Evolutionary conservation across 2,113 vertebrate species (phyloP).

Genomic region (Pseudopipra pipra): DNA sequence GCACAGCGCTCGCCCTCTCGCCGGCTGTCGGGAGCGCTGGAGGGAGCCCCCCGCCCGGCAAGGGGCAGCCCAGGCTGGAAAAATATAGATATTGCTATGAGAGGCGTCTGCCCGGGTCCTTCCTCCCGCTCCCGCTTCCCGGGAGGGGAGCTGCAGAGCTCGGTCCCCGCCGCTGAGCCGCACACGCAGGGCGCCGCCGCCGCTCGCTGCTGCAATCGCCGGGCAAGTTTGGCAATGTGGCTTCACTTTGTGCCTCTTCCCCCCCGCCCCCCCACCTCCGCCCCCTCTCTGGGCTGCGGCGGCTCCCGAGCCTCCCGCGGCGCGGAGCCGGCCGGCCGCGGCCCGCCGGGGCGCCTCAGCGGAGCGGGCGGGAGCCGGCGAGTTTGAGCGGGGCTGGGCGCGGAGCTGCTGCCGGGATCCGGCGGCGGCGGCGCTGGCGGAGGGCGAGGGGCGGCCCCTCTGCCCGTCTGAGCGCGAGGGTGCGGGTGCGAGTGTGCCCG

Average conservation of each 20-base stretch:
- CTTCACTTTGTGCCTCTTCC: slow-evolving; percentile 38
- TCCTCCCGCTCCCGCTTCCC: slow-evolving; percentile 42
- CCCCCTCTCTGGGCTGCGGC: slow-evolving; percentile 18
- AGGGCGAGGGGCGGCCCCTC: slow-evolving; percentile 40
- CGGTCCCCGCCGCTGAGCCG: slow-evolving; percentile 11
- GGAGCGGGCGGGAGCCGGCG: not conserved
- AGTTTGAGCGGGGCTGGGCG: not conserved
- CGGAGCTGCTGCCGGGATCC: not conserved
- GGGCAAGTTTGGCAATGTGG: slow-evolving; percentile 58
- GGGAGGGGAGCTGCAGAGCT: slow-evolving; percentile 66
- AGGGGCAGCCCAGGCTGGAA: slow-evolving; percentile 41
- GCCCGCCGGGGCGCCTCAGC: not conserved
- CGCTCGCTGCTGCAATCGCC: slow-evolving; percentile 38
- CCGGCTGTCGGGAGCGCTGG: not conserved
- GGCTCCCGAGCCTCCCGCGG: not conserved
- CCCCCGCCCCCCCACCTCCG: not conserved
- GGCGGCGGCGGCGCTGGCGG: slow-evolving; percentile 27
- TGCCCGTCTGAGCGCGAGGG: not conserved
- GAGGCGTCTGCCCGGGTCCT: slow-evolving; percentile 42
- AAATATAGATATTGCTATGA: not conserved
- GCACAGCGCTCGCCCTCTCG: slow-evolving; percentile 17
- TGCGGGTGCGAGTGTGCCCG: not conserved
- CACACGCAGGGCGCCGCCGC: slow-evolving; percentile 35
- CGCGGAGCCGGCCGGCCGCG: not conserved
- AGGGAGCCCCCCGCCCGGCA: not conserved